These are phyloP conservation scores for Sphenodon punctatus DNA, from an alignment of 2,797 vertebrate species.

Conservation along the genomic window DNA sequence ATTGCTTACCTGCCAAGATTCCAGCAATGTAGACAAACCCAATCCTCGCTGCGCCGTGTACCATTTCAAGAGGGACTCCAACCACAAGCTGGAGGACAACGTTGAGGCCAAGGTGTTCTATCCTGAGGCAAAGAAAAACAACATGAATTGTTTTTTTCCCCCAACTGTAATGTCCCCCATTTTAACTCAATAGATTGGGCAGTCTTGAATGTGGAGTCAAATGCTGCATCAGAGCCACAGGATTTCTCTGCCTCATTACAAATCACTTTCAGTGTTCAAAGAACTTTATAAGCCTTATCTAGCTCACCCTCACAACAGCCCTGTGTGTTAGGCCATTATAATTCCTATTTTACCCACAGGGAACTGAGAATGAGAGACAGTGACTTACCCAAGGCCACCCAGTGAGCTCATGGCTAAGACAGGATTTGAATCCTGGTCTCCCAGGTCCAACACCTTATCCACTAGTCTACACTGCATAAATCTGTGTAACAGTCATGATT, in stretches of 20 bases:
- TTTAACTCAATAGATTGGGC: background rate
- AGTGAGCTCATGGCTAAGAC: too few relatives aligned
- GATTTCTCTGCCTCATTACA: background rate
- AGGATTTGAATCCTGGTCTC: too few relatives aligned
- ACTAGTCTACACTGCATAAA: too few relatives aligned
- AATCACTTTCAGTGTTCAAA: too few relatives aligned
- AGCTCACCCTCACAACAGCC: too few relatives aligned
- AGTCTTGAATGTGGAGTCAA: background rate
- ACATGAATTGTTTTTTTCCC: background rate
- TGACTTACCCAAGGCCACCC: too few relatives aligned
- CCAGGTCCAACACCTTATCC: too few relatives aligned
- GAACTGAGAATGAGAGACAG: too few relatives aligned
- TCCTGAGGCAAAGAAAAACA: slow-evolving; percentile 77
- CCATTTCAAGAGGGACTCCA: slow-evolving; percentile 97
- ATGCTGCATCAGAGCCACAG: background rate
- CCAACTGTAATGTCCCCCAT: background rate
- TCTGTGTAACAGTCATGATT: too few relatives aligned
- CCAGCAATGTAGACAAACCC: slow-evolving; percentile 93
- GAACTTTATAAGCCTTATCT: too few relatives aligned
- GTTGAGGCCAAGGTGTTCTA: slow-evolving; percentile 94
- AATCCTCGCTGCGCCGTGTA: slow-evolving; percentile 92
- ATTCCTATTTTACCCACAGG: too few relatives aligned
- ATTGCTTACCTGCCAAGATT: slow-evolving; percentile 90
- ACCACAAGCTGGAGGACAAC: slow-evolving; percentile 96
- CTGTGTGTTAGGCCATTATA: too few relatives aligned